Conservation (phyloP, 2,113 vertebrate species). For the Periophthalmodon schlosseri region DNA sequence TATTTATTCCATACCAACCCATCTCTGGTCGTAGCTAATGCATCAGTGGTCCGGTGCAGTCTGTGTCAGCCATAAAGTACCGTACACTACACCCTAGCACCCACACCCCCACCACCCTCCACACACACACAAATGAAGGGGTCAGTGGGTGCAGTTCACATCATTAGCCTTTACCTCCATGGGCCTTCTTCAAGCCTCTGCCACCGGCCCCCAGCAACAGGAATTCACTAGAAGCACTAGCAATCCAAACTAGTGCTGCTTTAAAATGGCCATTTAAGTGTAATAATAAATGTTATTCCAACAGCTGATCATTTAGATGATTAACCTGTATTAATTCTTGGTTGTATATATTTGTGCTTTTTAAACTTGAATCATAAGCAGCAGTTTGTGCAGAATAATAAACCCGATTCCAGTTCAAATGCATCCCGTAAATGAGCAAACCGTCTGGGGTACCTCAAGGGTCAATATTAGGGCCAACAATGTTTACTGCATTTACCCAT, state of each 20-base stretch:
- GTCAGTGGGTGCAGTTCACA: constrained; percentile 60
- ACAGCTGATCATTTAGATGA: neutral
- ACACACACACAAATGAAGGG: constrained; percentile 18
- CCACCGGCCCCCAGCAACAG: constrained; percentile 52
- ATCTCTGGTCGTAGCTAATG: constrained; percentile 64
- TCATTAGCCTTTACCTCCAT: constrained; percentile 44
- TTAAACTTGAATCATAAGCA: no score
- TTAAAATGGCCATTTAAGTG: no score
- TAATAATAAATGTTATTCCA: no score
- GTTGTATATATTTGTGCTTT: no score
- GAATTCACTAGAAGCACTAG: constrained; percentile 17
- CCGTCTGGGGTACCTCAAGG: neutral
- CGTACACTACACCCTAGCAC: constrained; percentile 29
- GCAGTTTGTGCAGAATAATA: no score
- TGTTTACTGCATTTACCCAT: neutral
- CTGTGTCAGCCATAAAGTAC: constrained; percentile 55
- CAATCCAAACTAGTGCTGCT: neutral
- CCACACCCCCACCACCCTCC: neutral
- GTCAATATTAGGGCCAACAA: neutral
- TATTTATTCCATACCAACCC: constrained; percentile 74
- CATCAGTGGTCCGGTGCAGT: constrained; percentile 50
- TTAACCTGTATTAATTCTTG: neutral
- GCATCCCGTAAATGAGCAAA: neutral
- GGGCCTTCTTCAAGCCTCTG: constrained; percentile 19
- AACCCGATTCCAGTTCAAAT: no score